Percentiles rank a stretch among this genome's conserved stretches.
Conservation (phyloP, 2,113 vertebrate species). For the Cyanoramphus novaezelandiae region DNA sequence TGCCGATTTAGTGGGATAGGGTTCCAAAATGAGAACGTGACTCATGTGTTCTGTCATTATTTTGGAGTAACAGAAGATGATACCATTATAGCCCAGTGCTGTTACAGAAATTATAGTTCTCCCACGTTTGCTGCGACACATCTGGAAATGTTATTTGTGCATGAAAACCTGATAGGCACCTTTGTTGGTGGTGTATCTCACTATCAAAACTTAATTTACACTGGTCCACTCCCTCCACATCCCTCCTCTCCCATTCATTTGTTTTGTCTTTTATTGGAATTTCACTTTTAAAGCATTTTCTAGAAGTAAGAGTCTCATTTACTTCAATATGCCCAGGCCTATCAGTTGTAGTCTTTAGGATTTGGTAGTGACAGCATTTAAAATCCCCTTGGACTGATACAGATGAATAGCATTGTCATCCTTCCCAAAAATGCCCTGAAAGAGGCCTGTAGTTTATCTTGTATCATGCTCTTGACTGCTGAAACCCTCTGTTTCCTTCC, state of each 20-base stretch:
- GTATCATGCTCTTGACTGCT: not conserved
- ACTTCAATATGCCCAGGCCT: not conserved
- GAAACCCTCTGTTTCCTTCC: not conserved
- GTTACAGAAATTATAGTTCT: not conserved
- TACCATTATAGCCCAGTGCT: not conserved
- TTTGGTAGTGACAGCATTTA: not conserved
- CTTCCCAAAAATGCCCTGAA: not conserved
- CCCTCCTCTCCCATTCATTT: not conserved
- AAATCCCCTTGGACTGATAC: not conserved
- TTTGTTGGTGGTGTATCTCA: not conserved
- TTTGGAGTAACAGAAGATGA: not conserved
- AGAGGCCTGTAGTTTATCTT: not conserved
- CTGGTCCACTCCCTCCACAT: not conserved
- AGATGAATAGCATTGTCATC: not conserved
- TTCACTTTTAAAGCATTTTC: not conserved
- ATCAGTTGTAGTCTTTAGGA: not conserved
- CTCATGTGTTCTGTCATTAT: not conserved
- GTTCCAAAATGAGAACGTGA: not conserved
- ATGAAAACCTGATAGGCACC: not conserved
- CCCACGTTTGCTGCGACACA: not conserved
- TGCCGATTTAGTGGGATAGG: not conserved
- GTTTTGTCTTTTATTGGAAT: not conserved
- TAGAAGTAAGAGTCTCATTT: not conserved
- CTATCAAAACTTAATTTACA: not conserved
- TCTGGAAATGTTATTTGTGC: not conserved